phyloP scores from a whole-genome alignment of 2,888 invertebrate species.

The Drosophila mayaguana region DNA sequence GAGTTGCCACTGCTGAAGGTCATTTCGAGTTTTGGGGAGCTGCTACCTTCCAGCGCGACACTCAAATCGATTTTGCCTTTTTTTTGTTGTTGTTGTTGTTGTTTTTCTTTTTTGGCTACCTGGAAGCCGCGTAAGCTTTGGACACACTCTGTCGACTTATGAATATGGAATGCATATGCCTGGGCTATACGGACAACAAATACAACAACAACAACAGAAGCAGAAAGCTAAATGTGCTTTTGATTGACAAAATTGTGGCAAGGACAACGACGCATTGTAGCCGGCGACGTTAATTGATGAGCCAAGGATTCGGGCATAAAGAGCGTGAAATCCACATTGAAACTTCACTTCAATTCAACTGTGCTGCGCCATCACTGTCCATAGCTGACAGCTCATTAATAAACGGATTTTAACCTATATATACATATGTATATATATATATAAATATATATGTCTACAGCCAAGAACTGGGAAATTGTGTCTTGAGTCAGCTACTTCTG shows the following conservation, averaged over 20 bases:
- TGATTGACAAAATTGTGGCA: slow-evolving; percentile 80
- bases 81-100: slow-evolving; percentile 34
- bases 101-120: slow-evolving; percentile 32
- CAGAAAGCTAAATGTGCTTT: slow-evolving; percentile 45
- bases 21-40: slow-evolving; percentile 56
- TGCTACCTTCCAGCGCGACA: slow-evolving; percentile 16
- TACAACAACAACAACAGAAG: too few relatives aligned
- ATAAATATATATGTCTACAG: slow-evolving; percentile 4
- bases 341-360: slow-evolving; percentile 28
- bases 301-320: slow-evolving; percentile 54
- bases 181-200: slow-evolving; percentile 5
- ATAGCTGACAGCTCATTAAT: slow-evolving; percentile 74
- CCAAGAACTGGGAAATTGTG: slow-evolving; percentile 1
- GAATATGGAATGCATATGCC: slow-evolving; percentile 72
- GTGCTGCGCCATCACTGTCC: slow-evolving; percentile 46
- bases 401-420: slow-evolving; percentile 63
- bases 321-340: slow-evolving; percentile 20
- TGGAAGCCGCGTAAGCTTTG: slow-evolving; percentile 34
- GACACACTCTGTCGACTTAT: slow-evolving; percentile 67
- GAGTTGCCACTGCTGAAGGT: slow-evolving; percentile 59
- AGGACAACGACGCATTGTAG: slow-evolving; percentile 58
- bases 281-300: slow-evolving; percentile 72
- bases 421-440: background rate
- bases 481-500: background rate
- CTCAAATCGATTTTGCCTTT: slow-evolving; percentile 73